A percentile compares a stretch with the other conserved stretches of the same genome.
Conservation (phyloP, 2,888 invertebrate genomes). For the Chymomyza amoena region DNA sequence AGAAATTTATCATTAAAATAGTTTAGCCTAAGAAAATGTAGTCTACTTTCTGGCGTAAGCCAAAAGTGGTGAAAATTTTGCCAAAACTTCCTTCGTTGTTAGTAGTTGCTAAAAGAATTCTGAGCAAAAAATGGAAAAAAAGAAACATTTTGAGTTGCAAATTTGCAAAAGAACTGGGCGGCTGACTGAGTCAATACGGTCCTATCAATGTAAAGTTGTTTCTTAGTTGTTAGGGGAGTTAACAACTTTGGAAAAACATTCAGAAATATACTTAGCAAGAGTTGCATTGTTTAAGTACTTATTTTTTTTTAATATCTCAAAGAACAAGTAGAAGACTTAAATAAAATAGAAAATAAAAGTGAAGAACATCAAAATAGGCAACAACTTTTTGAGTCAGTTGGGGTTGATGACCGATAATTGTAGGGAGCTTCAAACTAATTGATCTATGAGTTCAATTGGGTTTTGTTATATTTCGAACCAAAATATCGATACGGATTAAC, state of each 20-base stretch:
- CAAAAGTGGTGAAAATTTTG: not conserved
- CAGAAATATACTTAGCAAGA: not conserved
- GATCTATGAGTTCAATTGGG: too few relatives aligned
- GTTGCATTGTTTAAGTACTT: not conserved
- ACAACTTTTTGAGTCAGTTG: too few relatives aligned
- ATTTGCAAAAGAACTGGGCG: not conserved
- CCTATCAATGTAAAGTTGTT: not conserved
- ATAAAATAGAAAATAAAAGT: too few relatives aligned
- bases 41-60: not conserved
- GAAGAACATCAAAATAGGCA: too few relatives aligned
- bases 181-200: not conserved
- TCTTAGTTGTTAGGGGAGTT: not conserved
- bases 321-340: too few relatives aligned
- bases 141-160: not conserved
- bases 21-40: conserved; percentile 34
- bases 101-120: not conserved
- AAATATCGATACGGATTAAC: too few relatives aligned
- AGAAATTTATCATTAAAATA: conserved; percentile 54
- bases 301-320: not conserved
- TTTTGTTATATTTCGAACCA: too few relatives aligned
- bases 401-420: too few relatives aligned
- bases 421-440: too few relatives aligned
- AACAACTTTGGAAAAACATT: too few relatives aligned
- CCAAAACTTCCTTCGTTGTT: not conserved
- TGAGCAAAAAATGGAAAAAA: not conserved